Conservation (phyloP, 1,140 invertebrate genomes). For the Euwallacea fornicatus region DNA sequence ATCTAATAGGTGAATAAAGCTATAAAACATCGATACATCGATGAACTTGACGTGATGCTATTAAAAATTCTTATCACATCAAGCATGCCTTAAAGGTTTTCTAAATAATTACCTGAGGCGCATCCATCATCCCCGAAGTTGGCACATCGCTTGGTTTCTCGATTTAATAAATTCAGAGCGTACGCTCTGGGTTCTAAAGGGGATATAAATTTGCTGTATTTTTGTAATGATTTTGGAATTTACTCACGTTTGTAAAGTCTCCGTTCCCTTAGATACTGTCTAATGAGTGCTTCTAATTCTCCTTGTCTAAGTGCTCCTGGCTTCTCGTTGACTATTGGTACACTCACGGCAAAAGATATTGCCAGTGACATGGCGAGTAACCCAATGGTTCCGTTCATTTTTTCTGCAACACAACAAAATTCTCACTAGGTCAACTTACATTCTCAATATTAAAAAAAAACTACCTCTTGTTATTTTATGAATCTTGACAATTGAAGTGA, state of each 20-base stretch:
- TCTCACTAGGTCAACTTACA: too few species aligned
- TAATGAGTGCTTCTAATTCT: too few species aligned
- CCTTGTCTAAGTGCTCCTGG: too few species aligned
- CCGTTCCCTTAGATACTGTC: too few species aligned
- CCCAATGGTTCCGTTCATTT: slow-evolving; percentile 17
- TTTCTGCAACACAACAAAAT: background rate
- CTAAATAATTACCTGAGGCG: slow-evolving; percentile 17
- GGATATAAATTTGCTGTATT: too few species aligned
- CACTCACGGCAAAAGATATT: slow-evolving; percentile 12
- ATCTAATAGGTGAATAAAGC: too few species aligned
- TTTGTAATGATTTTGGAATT: too few species aligned
- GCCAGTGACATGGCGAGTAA: slow-evolving; percentile 8
- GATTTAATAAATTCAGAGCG: background rate
- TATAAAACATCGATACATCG: too few species aligned
- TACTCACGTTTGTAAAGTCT: too few species aligned
- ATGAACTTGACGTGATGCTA: background rate
- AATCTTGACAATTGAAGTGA: slow-evolving; percentile 3
- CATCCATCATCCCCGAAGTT: slow-evolving; percentile 33
- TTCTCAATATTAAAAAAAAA: too few species aligned
- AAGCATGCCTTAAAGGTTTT: slow-evolving; percentile 2
- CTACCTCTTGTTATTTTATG: too few species aligned
- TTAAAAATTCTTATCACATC: slow-evolving; percentile 1
- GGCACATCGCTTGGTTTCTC: slow-evolving; percentile 27
- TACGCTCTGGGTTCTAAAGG: too few species aligned
- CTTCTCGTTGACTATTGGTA: slow-evolving; percentile 7